phyloP scores from a whole-genome alignment of 1,140 invertebrate genomes.

The Drosophila trapezifrons region DNA sequence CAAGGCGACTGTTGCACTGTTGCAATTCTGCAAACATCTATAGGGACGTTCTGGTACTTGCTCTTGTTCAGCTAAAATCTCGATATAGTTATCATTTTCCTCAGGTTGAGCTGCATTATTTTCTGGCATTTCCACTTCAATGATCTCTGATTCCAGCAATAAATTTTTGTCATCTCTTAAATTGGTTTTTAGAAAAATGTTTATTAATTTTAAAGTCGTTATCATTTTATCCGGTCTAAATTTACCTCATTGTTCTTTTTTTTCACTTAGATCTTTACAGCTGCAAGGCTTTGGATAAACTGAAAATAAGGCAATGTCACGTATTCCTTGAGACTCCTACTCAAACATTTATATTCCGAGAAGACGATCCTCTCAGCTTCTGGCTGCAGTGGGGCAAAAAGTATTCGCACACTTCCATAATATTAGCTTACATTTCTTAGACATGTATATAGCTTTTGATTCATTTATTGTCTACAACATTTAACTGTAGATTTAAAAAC shows the following conservation, averaged over 20 bases:
- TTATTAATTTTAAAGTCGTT: background rate
- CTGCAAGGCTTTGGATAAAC: conserved; percentile 35
- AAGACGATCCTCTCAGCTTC: conserved; percentile 6
- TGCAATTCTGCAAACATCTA: conserved; percentile 28
- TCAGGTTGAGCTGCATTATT: background rate
- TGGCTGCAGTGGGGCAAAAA: background rate
- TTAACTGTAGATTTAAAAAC: background rate
- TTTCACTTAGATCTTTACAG: conserved; percentile 17
- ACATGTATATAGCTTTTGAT: too few species aligned
- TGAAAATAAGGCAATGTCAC: conserved; percentile 8
- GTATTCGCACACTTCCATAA: background rate
- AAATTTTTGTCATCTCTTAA: conserved; percentile 33
- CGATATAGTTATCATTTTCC: background rate
- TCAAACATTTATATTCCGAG: background rate
- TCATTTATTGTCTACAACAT: background rate
- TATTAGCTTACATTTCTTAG: too few species aligned
- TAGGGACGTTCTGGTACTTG: background rate
- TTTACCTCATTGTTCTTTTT: conserved; percentile 31
- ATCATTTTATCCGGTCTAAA: too few species aligned
- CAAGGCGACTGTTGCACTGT: conserved; percentile 27
- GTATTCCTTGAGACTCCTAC: background rate
- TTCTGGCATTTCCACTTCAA: conserved; percentile 6
- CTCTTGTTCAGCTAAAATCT: background rate
- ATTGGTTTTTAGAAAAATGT: background rate
- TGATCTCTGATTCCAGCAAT: conserved; percentile 10